Evolutionary conservation across 2,113 vertebrate genomes (phyloP).

Genomic region (Lynx canadensis): DNA sequence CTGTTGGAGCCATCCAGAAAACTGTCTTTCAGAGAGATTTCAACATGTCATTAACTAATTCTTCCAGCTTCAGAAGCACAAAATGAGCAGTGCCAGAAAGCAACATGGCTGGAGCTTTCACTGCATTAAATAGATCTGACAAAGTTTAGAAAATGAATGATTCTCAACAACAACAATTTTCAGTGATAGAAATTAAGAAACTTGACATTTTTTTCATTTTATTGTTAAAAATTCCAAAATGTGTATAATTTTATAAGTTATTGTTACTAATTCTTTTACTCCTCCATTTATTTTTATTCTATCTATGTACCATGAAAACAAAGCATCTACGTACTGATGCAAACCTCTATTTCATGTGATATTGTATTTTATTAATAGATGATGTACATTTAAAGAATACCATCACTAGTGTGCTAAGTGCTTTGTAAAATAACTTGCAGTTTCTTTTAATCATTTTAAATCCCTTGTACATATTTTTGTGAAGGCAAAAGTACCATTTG

Average conservation of each 20-base stretch:
- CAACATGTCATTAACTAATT: background rate
- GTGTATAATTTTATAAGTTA: background rate
- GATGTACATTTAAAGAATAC: background rate
- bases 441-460: background rate
- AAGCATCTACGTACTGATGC: background rate
- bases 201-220: background rate
- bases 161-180: background rate
- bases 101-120: background rate
- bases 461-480: background rate
- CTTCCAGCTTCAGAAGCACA: background rate
- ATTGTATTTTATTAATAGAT: background rate
- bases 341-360: background rate
- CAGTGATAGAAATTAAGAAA: background rate
- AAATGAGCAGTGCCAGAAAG: background rate
- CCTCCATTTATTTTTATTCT: background rate
- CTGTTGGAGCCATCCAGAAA: background rate
- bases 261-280: background rate
- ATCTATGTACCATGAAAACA: background rate
- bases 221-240: background rate
- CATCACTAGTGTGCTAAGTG: background rate
- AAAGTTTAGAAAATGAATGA: background rate
- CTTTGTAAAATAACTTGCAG: background rate
- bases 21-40: background rate
- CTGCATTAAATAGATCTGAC: background rate
- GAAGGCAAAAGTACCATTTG: background rate